Conservation (phyloP, 2,113 vertebrate species). For the Sakesphorus luctuosus region DNA sequence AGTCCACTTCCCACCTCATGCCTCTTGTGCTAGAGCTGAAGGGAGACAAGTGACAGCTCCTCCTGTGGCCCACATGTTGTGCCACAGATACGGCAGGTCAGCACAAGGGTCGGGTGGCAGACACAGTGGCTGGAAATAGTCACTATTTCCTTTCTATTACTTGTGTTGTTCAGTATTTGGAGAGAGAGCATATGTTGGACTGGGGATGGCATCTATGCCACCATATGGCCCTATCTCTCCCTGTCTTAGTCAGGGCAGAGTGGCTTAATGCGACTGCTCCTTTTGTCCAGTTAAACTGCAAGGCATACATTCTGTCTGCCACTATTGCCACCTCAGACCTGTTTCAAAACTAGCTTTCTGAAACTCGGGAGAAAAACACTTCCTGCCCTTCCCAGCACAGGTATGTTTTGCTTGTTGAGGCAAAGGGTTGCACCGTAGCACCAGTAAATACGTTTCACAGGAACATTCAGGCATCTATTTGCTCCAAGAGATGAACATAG, state of each 20-base stretch:
- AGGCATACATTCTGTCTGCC: not conserved
- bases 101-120: not conserved
- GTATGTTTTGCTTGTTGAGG: not conserved
- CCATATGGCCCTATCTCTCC: fast-evolving
- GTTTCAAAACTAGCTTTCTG: not conserved
- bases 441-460: not conserved
- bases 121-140: not conserved
- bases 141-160: not conserved
- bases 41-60: not conserved
- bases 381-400: not conserved
- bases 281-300: not conserved
- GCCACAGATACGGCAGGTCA: not conserved
- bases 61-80: not conserved
- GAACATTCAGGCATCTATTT: not conserved
- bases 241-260: not conserved
- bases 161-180: not conserved
- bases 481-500: not conserved
- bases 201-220: not conserved
- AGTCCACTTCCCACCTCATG: not conserved
- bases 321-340: not conserved
- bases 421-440: not conserved
- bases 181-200: not conserved
- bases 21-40: not conserved
- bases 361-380: not conserved
- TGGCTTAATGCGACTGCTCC: not conserved